A percentile compares a stretch with the other conserved stretches of the same genome.
Conservation (phyloP, 1,140 invertebrate genomes). For the Pseudoatta argentina region DNA sequence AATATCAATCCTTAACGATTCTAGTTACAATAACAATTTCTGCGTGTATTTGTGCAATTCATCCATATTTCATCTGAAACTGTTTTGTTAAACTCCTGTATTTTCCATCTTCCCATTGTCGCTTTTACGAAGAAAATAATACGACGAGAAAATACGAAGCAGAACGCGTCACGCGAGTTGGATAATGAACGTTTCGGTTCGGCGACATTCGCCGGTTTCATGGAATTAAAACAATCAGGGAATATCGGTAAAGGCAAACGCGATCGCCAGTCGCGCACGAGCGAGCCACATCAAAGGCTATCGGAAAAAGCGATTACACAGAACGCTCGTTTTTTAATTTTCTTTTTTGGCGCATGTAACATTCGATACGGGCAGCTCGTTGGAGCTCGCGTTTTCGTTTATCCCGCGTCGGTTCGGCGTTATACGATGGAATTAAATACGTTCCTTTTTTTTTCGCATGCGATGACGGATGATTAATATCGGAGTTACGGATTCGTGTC, state of each 20-base stretch:
- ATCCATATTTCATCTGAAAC: not conserved
- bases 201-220: slow-evolving; percentile 32
- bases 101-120: not conserved
- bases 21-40: not conserved
- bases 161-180: not conserved
- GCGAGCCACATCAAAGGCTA: slow-evolving; percentile 67
- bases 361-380: slow-evolving; percentile 33
- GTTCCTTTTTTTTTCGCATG: not conserved
- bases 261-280: slow-evolving; percentile 65
- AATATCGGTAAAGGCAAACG: slow-evolving; percentile 63
- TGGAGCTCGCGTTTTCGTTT: slow-evolving; percentile 29
- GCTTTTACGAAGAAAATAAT: not conserved
- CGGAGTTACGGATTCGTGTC: slow-evolving; percentile 42
- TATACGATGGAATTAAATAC: slow-evolving; percentile 3
- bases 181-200: slow-evolving; percentile 53
- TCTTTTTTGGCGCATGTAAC: slow-evolving; percentile 42
- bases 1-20: not conserved
- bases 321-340: slow-evolving; percentile 48
- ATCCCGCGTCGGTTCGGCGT: slow-evolving; percentile 19
- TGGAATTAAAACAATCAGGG: slow-evolving; percentile 66
- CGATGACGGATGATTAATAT: slow-evolving; percentile 63
- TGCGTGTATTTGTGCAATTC: slow-evolving; percentile 14
- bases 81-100: not conserved
- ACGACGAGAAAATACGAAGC: not conserved
- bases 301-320: slow-evolving; percentile 48